A percentile compares a stretch with the other conserved stretches of the same genome.
phyloP scores from a whole-genome alignment of 2,113 vertebrate genomes.

The Nestor notabilis region DNA sequence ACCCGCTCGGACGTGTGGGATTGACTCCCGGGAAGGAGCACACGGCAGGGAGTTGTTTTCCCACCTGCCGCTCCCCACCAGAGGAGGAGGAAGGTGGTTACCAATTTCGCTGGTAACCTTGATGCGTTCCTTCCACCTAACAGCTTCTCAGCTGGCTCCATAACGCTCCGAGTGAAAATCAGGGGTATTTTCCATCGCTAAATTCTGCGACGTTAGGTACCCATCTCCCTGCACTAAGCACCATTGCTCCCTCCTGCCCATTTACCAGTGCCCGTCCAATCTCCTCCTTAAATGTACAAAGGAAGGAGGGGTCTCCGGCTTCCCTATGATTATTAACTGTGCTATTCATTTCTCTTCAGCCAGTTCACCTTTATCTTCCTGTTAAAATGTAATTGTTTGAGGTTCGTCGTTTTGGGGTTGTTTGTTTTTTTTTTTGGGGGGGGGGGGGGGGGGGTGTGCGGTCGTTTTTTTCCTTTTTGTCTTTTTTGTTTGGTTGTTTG shows the following conservation, averaged over 20 bases:
- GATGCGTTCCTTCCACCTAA: background rate
- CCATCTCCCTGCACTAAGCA: background rate
- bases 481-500: no score
- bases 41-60: fast-evolving
- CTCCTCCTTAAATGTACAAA: background rate
- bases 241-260: background rate
- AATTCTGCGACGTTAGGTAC: background rate
- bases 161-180: background rate
- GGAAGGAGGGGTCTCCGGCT: background rate
- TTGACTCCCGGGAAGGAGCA: fast-evolving
- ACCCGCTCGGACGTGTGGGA: fast-evolving
- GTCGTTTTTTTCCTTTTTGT: no score
- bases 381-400: background rate
- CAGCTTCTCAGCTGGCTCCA: background rate
- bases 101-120: background rate
- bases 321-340: fast-evolving
- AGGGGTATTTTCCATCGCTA: background rate
- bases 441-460: no score
- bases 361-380: background rate
- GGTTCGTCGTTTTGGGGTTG: background rate
- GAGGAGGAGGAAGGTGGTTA: background rate
- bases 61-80: background rate
- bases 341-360: background rate
- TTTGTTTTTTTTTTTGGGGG: no score
- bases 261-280: fast-evolving